A percentile compares a stretch with the other conserved stretches of the same genome.
Conservation (phyloP, 2,113 vertebrate genomes). For the Turdus rufiventris region DNA sequence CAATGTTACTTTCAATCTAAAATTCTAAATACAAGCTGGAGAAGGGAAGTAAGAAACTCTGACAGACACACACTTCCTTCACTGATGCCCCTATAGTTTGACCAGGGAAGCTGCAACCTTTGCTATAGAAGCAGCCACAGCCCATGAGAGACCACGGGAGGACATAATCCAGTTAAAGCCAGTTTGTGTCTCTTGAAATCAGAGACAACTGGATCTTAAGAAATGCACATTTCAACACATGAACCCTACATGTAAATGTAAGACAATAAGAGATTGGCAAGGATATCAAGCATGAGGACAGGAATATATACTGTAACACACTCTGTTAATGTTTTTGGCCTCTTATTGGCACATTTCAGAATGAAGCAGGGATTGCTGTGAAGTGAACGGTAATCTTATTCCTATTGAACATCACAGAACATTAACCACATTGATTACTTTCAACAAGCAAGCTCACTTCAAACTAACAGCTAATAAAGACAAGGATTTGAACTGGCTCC, state of each 20-base stretch:
- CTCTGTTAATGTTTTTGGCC: not conserved
- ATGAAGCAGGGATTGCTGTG: not conserved
- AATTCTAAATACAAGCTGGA: not conserved
- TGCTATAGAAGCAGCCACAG: not conserved
- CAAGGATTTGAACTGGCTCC: not conserved
- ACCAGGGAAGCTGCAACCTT: not conserved
- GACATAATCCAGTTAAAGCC: not conserved
- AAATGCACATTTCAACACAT: not conserved
- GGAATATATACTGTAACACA: not conserved
- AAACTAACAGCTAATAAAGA: conserved; percentile 41
- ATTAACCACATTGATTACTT: conserved; percentile 33
- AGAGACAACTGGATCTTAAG: not conserved
- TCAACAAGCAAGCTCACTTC: conserved; percentile 18
- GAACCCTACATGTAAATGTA: not conserved
- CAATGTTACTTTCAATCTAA: not conserved
- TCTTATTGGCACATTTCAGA: not conserved
- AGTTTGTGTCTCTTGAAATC: not conserved
- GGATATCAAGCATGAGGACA: not conserved
- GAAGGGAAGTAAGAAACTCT: not conserved
- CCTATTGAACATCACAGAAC: conserved; percentile 19
- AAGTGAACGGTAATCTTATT: conserved; percentile 36
- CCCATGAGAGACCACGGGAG: not conserved
- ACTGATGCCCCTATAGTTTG: not conserved
- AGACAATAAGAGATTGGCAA: not conserved
- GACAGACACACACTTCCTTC: not conserved